Evolutionary conservation across 1,140 invertebrate species (phyloP).

Genomic region (Spodoptera litura): DNA sequence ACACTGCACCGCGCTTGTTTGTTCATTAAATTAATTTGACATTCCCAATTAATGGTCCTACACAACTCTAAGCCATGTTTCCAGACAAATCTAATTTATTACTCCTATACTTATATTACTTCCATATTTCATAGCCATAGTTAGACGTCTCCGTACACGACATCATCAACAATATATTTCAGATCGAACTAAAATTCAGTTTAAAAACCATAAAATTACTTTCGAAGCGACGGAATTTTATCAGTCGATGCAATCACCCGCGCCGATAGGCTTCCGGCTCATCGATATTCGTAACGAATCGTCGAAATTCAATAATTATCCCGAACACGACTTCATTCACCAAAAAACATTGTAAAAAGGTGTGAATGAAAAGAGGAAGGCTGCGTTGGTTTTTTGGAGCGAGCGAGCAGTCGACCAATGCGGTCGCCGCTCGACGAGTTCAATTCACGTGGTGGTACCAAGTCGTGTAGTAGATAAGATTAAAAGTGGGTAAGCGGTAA

Average conservation of each 20-base stretch:
- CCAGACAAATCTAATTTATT: constrained; percentile 2
- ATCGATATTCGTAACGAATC: constrained; percentile 86
- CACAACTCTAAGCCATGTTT: neutral
- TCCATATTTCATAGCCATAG: neutral
- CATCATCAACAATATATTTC: constrained; percentile 33
- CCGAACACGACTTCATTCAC: constrained; percentile 85
- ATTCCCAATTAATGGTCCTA: constrained; percentile 66
- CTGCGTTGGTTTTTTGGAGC: constrained; percentile 68
- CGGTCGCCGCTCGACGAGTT: constrained; percentile 29
- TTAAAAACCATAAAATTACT: constrained; percentile 85
- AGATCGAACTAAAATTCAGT: constrained; percentile 62
- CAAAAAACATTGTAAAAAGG: constrained; percentile 82
- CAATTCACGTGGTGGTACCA: constrained; percentile 60
- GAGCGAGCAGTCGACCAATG: constrained; percentile 51
- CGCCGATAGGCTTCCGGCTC: constrained; percentile 80
- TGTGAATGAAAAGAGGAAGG: constrained; percentile 83
- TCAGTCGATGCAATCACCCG: constrained; percentile 77
- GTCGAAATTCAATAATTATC: constrained; percentile 86
- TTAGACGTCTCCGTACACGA: neutral
- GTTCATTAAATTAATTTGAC: constrained; percentile 67
- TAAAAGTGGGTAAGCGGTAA: constrained; percentile 76
- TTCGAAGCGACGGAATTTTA: constrained; percentile 78
- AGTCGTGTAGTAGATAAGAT: constrained; percentile 80
- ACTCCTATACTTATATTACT: neutral
- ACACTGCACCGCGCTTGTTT: constrained; percentile 61